phyloP scores from a whole-genome alignment of 2,888 invertebrate genomes.

The Hyposoter dolosus region DNA sequence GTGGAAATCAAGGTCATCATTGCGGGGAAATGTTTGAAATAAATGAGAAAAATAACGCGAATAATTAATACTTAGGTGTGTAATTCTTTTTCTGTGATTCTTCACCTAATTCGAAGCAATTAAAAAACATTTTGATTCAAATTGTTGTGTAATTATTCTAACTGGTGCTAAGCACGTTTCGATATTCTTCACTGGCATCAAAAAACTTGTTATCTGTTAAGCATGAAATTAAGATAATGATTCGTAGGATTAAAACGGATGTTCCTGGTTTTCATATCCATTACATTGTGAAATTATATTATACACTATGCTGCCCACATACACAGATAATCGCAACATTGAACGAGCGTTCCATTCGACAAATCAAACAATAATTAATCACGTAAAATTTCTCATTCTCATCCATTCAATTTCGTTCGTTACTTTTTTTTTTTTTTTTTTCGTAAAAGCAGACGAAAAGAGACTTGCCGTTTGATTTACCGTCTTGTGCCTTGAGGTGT shows the following conservation, averaged over 20 bases:
- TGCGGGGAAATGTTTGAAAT: slow-evolving; percentile 6
- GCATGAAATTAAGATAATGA: neutral
- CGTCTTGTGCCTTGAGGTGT: slow-evolving; percentile 43
- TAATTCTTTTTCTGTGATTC: neutral
- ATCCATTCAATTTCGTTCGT: slow-evolving; percentile 32
- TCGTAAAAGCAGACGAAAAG: neutral
- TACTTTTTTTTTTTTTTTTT: neutral
- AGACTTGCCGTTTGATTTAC: slow-evolving; percentile 47
- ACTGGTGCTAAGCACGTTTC: neutral
- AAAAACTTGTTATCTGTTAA: neutral
- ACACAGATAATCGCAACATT: neutral
- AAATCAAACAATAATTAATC: slow-evolving; percentile 36
- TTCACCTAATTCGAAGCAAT: neutral
- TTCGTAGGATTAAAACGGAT: neutral
- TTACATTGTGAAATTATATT: slow-evolving; percentile 4
- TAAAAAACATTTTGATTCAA: neutral
- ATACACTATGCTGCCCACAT: neutral
- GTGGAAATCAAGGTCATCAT: slow-evolving; percentile 54
- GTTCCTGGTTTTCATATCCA: neutral
- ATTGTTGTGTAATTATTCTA: neutral
- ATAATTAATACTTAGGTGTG: neutral
- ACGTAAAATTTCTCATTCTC: slow-evolving; percentile 12
- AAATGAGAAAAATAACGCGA: slow-evolving; percentile 5
- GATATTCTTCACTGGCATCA: neutral
- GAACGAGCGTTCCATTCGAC: neutral